phyloP scores from a whole-genome alignment of 2,797 vertebrate species.

The Coilia nasus region DNA sequence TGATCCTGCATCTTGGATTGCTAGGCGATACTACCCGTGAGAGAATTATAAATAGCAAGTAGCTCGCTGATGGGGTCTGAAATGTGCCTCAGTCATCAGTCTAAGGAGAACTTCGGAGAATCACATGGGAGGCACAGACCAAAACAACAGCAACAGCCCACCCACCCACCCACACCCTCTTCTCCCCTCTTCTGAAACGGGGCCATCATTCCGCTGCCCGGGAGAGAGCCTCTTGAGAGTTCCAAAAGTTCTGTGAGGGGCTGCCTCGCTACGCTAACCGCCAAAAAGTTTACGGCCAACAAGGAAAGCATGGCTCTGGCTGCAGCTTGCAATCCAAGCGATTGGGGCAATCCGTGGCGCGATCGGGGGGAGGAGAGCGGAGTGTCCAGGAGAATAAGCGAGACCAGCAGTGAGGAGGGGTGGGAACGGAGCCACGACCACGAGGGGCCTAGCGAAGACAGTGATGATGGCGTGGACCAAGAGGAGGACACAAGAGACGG shows the following conservation, averaged over 20 bases:
- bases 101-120: background rate
- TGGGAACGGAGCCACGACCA: background rate
- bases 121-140: background rate
- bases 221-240: background rate
- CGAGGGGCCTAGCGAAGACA: background rate
- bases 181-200: background rate
- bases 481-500: background rate
- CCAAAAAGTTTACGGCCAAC: background rate
- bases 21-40: background rate
- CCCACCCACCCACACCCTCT: background rate
- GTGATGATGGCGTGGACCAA: background rate
- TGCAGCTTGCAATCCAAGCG: conserved; percentile 25
- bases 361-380: conserved; percentile 40
- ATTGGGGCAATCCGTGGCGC: conserved; percentile 44
- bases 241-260: background rate
- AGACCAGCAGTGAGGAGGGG: conserved; percentile 17
- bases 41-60: background rate
- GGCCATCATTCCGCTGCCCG: background rate
- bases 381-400: conserved; percentile 42
- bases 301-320: conserved; percentile 39
- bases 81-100: conserved; percentile 3
- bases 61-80: background rate
- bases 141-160: conserved; percentile 5
- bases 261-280: background rate
- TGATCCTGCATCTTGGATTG: conserved; percentile 50